phyloP scores from a whole-genome alignment of 2,888 invertebrate species.

The Schizaphis graminum region DNA sequence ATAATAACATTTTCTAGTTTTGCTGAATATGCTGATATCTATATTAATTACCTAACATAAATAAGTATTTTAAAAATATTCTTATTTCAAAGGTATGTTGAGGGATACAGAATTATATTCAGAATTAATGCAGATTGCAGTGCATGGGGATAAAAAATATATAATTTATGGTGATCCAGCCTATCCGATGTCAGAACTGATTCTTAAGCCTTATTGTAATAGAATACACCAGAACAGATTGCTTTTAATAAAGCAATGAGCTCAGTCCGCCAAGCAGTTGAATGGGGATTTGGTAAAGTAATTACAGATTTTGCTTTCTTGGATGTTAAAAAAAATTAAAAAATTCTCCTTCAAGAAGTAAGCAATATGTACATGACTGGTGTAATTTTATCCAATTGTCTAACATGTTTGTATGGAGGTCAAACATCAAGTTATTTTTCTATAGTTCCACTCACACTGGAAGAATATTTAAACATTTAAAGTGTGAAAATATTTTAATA shows the following conservation, averaged over 20 bases:
- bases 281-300: constrained; percentile 19
- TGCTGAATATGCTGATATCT: no score
- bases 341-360: constrained; percentile 18
- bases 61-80: not conserved
- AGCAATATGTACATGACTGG: not conserved
- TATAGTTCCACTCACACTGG: constrained; percentile 8
- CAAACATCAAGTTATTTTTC: constrained; percentile 4
- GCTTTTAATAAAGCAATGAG: constrained; percentile 28
- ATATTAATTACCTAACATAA: no score
- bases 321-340: constrained; percentile 35
- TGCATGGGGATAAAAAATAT: not conserved
- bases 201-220: constrained; percentile 2
- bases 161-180: constrained; percentile 31
- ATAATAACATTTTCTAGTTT: no score
- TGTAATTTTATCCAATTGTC: constrained; percentile 13
- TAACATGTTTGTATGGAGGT: constrained; percentile 13
- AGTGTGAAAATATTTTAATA: not conserved
- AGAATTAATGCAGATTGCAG: constrained; percentile 10
- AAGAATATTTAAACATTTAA: constrained; percentile 18
- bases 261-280: constrained; percentile 9
- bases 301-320: constrained; percentile 30
- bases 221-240: constrained; percentile 5
- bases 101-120: constrained; percentile 5
- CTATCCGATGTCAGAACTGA: not conserved
- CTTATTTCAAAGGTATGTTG: not conserved